Evolutionary conservation across 1,140 invertebrate species (phyloP).

Genomic region (Drosophila malerkotliana): DNA sequence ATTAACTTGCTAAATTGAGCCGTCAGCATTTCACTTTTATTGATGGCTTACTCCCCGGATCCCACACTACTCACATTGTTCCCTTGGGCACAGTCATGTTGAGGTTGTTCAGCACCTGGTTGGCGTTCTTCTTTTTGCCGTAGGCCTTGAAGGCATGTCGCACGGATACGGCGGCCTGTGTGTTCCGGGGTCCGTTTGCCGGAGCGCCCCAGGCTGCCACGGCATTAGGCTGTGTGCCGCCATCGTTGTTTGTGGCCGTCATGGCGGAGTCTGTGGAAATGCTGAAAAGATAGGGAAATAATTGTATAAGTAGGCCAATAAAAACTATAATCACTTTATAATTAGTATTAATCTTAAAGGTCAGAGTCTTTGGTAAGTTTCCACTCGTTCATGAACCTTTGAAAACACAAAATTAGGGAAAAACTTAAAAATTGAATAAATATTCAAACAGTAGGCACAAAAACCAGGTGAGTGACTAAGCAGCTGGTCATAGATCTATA

Average conservation of each 20-base stretch:
- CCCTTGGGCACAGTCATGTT: conserved; percentile 96
- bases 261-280: conserved; percentile 71
- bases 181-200: conserved; percentile 77
- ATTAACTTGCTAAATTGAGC: conserved; percentile 49
- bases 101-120: conserved; percentile 92
- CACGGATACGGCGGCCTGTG: conserved; percentile 92
- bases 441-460: not conserved
- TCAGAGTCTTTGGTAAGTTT: no score
- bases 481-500: no score
- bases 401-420: no score
- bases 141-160: conserved; percentile 94
- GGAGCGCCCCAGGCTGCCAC: conserved; percentile 65
- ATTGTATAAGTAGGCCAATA: not conserved
- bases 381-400: no score
- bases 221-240: conserved; percentile 69
- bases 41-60: conserved; percentile 3
- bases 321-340: no score
- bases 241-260: conserved; percentile 81
- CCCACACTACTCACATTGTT: conserved; percentile 90
- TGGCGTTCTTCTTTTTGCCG: conserved; percentile 92
- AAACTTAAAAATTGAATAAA: no score
- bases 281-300: conserved; percentile 44
- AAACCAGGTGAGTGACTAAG: not conserved
- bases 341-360: no score
- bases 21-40: conserved; percentile 75